phyloP scores from a whole-genome alignment of 1,140 invertebrate genomes.

The Stegodyphus mimosarum region DNA sequence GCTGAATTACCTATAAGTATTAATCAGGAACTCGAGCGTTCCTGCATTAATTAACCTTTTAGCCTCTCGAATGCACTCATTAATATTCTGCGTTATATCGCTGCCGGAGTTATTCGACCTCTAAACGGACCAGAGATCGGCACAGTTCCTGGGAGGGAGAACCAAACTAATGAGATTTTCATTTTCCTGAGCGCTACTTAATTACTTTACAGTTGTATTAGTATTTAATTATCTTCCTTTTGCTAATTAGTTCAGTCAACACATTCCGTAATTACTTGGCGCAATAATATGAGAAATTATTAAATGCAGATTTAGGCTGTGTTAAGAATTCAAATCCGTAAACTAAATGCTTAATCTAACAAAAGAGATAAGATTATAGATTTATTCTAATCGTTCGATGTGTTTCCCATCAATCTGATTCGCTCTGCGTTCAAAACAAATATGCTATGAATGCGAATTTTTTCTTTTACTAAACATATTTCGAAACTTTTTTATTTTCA shows the following conservation, averaged over 20 bases:
- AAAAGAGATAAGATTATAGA: too few relatives aligned
- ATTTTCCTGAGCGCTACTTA: conserved; percentile 53
- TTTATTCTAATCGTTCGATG: too few relatives aligned
- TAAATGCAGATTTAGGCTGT: conserved; percentile 30
- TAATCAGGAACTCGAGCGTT: conserved; percentile 27
- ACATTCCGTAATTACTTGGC: conserved; percentile 42
- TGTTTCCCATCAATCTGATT: too few relatives aligned
- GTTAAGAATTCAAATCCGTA: conserved; percentile 28
- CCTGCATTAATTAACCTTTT: conserved; percentile 46
- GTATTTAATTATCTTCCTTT: conserved; percentile 43
- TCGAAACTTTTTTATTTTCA: too few relatives aligned
- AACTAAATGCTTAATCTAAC: not conserved
- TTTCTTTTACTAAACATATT: too few relatives aligned
- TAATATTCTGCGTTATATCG: not conserved
- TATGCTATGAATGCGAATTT: too few relatives aligned
- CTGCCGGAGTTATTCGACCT: conserved; percentile 16
- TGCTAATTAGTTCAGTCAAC: conserved; percentile 57
- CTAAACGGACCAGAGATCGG: conserved; percentile 7
- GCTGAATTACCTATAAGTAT: conserved; percentile 47
- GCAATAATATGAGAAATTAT: conserved; percentile 22
- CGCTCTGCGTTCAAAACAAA: too few relatives aligned
- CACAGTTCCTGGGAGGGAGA: conserved; percentile 3
- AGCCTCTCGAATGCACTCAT: not conserved
- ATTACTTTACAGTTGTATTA: conserved; percentile 52
- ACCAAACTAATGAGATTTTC: conserved; percentile 56